Evolutionary conservation across 2,113 vertebrate genomes (phyloP).

Genomic region (Quiscalus mexicanus): DNA sequence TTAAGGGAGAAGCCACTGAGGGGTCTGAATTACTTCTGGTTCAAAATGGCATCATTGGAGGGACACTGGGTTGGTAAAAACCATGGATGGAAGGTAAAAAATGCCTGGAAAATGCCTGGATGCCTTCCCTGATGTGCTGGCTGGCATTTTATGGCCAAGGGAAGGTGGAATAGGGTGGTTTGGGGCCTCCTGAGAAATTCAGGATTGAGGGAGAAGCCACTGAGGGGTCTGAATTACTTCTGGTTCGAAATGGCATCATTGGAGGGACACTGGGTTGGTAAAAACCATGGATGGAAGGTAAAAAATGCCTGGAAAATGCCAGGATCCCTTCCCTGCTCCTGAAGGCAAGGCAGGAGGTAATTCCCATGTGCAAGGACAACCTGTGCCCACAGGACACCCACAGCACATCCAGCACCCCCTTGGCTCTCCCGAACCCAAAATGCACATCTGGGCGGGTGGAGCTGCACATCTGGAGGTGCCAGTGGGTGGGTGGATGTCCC

Average conservation of each 20-base stretch:
- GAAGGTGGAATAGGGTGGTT: background rate
- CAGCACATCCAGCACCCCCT: too few species aligned
- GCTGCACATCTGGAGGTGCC: too few species aligned
- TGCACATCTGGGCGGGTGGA: too few species aligned
- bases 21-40: background rate
- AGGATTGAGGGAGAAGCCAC: background rate
- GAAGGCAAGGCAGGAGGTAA: background rate
- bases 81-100: background rate
- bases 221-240: background rate
- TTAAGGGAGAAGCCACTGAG: background rate
- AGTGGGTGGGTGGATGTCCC: background rate
- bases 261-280: background rate
- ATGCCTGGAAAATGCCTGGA: background rate
- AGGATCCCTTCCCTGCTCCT: background rate
- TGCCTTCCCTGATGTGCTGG: background rate
- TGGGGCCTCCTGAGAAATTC: background rate
- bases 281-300: background rate
- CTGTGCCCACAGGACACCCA: too few species aligned
- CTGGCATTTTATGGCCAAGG: accelerated
- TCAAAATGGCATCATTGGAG: background rate
- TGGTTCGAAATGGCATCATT: background rate
- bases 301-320: too few species aligned
- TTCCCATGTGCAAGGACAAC: accelerated
- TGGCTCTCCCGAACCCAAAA: too few species aligned
- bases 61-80: background rate